A percentile compares a stretch with the other conserved stretches of the same genome.
These are phyloP conservation scores for Phocoena phocoena DNA, from an alignment of 2,113 vertebrate genomes.

Conservation along the genomic window DNA sequence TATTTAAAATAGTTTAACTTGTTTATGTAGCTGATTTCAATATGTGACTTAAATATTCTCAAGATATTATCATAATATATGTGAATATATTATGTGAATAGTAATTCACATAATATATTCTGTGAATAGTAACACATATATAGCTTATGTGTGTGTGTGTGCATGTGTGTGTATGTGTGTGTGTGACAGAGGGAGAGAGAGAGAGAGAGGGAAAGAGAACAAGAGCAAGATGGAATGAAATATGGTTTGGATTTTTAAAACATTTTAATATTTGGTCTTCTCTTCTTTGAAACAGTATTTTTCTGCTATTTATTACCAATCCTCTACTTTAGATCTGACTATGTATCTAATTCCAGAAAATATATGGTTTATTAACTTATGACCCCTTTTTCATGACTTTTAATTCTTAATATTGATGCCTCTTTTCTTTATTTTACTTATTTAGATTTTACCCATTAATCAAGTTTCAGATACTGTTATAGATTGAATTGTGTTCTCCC, in stretches of 20 bases:
- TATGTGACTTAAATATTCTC: not conserved
- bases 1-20: not conserved
- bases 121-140: not conserved
- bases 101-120: too few relatives aligned
- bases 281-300: not conserved
- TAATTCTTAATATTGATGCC: not conserved
- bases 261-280: not conserved
- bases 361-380: not conserved
- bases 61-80: not conserved
- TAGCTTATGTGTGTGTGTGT: not conserved
- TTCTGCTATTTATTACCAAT: not conserved
- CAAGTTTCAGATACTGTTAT: not conserved
- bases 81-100: too few relatives aligned
- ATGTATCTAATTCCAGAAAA: not conserved
- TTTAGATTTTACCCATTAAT: not conserved
- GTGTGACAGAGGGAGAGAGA: not conserved
- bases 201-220: too few relatives aligned
- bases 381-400: not conserved
- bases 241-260: not conserved
- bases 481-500: not conserved
- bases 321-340: not conserved
- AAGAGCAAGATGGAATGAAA: not conserved
- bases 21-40: not conserved
- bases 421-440: not conserved
- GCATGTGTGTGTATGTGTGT: rapidly evolving